Percentiles rank a stretch among this genome's conserved stretches.
Evolutionary conservation across 2,797 vertebrate species (phyloP).

Genomic region (Coracias cyanogaster): DNA sequence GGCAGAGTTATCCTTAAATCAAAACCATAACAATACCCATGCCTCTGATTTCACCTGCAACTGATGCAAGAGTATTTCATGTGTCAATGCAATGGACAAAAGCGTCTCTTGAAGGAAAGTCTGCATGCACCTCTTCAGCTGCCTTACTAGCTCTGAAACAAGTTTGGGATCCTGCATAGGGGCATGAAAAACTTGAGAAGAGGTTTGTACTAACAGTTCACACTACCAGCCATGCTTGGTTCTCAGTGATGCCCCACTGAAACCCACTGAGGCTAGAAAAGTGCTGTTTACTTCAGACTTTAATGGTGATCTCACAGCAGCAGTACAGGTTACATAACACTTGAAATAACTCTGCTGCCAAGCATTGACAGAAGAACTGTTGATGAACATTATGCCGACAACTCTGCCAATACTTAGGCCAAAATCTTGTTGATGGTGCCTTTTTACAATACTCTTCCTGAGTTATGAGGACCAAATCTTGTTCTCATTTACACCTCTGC

Average conservation of each 20-base stretch:
- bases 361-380: not conserved
- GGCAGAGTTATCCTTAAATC: not conserved
- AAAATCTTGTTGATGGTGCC: not conserved
- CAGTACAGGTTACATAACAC: not conserved
- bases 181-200: not conserved
- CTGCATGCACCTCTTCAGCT: not conserved
- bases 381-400: constrained; percentile 32
- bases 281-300: not conserved
- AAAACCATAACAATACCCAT: not conserved
- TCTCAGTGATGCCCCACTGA: not conserved
- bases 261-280: rapidly evolving
- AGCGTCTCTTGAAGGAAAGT: not conserved
- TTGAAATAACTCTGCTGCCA: not conserved
- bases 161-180: not conserved
- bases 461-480: not conserved
- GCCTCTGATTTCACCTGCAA: not conserved
- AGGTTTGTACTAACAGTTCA: not conserved
- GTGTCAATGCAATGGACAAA: not conserved
- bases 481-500: constrained; percentile 6
- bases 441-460: not conserved
- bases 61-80: not conserved
- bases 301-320: not conserved
- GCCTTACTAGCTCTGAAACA: not conserved
- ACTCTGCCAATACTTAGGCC: not conserved
- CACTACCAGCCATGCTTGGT: rapidly evolving